phyloP scores from a whole-genome alignment of 2,888 invertebrate species.

The Dryococelus australis region DNA sequence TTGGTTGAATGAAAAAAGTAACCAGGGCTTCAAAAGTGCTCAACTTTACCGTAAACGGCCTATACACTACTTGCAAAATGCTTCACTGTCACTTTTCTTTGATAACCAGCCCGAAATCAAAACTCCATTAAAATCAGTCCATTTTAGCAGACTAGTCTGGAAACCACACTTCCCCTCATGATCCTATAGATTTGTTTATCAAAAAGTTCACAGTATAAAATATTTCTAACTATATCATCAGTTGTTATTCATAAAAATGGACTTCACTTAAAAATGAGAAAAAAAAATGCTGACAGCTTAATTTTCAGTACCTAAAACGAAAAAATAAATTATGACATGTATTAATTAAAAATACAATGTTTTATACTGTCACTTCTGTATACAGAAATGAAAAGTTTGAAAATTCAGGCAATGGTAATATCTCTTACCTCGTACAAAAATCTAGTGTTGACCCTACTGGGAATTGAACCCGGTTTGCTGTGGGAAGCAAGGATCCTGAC shows the following conservation, averaged over 20 bases:
- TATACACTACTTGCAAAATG: neutral
- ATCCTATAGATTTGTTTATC: neutral
- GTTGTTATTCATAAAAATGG: neutral
- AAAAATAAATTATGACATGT: neutral
- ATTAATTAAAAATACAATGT: no score
- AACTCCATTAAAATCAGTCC: slow-evolving; percentile 6
- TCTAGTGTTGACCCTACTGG: neutral
- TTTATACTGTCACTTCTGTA: no score
- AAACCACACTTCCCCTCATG: neutral
- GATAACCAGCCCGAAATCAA: neutral
- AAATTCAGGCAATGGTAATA: no score
- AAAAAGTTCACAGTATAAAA: neutral
- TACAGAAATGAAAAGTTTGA: no score
- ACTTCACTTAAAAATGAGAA: neutral
- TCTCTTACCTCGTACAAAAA: neutral
- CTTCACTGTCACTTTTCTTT: neutral
- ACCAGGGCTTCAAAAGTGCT: no score
- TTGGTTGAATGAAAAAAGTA: no score
- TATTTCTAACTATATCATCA: neutral
- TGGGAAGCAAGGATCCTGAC: neutral
- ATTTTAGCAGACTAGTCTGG: neutral
- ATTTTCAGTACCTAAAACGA: neutral
- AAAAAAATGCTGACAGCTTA: no score
- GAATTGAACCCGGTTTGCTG: neutral
- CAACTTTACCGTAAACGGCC: no score